These are phyloP conservation scores for Diabrotica balteata DNA, from an alignment of 2,888 invertebrate species.

Conservation along the genomic window DNA sequence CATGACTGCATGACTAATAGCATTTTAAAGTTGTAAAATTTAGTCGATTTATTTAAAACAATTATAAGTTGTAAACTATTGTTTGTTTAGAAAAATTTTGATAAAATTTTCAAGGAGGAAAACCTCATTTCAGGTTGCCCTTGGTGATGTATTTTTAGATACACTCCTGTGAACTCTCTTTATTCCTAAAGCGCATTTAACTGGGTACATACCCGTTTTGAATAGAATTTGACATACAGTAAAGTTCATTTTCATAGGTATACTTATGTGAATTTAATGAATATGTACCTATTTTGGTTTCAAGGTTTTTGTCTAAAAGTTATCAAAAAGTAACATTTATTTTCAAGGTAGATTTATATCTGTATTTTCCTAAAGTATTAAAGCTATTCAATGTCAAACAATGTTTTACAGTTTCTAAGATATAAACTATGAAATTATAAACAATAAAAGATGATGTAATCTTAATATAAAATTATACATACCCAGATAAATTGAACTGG, in stretches of 20 bases:
- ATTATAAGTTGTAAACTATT: not conserved
- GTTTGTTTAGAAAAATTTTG: slow-evolving; percentile 13
- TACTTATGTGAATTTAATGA: slow-evolving; percentile 2
- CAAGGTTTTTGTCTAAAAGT: slow-evolving; percentile 2
- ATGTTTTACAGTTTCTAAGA: not conserved
- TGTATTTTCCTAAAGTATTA: not conserved
- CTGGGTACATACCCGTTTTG: slow-evolving; percentile 29
- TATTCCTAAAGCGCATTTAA: slow-evolving; percentile 30
- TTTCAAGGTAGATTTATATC: not conserved
- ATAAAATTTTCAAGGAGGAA: slow-evolving; percentile 24
- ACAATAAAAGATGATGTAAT: no score
- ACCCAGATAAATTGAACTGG: no score
- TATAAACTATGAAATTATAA: not conserved
- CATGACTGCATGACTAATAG: slow-evolving; percentile 8
- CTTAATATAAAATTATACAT: no score
- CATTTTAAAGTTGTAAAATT: not conserved
- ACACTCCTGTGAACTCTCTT: slow-evolving; percentile 38
- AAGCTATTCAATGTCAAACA: not conserved
- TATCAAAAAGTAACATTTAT: slow-evolving; percentile 8
- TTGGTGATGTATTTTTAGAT: slow-evolving; percentile 43
- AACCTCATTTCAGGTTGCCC: slow-evolving; percentile 33
- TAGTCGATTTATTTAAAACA: not conserved
- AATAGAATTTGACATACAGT: slow-evolving; percentile 5
- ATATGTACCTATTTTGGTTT: not conserved
- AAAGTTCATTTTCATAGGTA: slow-evolving; percentile 15